These are phyloP conservation scores for Sebastes schlegelii DNA, from an alignment of 2,113 vertebrate genomes.

Conservation along the genomic window DNA sequence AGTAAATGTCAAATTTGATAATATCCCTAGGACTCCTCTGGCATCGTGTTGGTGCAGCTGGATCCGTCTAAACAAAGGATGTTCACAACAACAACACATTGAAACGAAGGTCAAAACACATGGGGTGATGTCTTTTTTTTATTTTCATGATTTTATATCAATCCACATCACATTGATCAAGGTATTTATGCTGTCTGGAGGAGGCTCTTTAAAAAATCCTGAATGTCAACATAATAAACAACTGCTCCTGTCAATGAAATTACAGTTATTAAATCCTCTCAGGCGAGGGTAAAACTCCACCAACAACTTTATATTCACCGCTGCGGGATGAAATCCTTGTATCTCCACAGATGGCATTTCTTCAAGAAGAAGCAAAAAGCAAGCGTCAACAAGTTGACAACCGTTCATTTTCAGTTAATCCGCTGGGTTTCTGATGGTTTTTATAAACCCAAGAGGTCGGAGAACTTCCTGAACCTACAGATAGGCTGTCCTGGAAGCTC, in stretches of 20 bases:
- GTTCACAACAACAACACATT: slow-evolving; percentile 30
- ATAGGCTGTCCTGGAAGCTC: neutral
- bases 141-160: slow-evolving; percentile 38
- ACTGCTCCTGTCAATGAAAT: slow-evolving; percentile 9
- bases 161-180: slow-evolving; percentile 18
- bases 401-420: slow-evolving; percentile 54
- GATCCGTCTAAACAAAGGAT: slow-evolving; percentile 14
- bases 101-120: slow-evolving; percentile 37
- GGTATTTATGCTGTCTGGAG: slow-evolving; percentile 6
- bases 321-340: slow-evolving; percentile 10
- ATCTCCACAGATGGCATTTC: slow-evolving; percentile 35
- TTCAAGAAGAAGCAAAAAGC: slow-evolving; percentile 17
- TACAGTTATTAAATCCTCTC: slow-evolving; percentile 37
- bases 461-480: slow-evolving; percentile 31
- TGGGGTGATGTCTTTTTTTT: slow-evolving; percentile 4
- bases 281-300: slow-evolving; percentile 14
- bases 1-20: slow-evolving; percentile 33
- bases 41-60: slow-evolving; percentile 39
- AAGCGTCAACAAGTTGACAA: slow-evolving; percentile 55
- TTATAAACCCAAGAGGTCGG: slow-evolving; percentile 29
- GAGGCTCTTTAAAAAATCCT: slow-evolving; percentile 23
- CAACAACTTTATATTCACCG: slow-evolving; percentile 37
- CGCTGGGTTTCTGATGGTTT: slow-evolving; percentile 37
- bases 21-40: slow-evolving; percentile 1
- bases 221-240: slow-evolving; percentile 33